Percentiles rank a stretch among this genome's conserved stretches.
phyloP scores from a whole-genome alignment of 2,888 invertebrate species.

The Oxycera nigricornis region DNA sequence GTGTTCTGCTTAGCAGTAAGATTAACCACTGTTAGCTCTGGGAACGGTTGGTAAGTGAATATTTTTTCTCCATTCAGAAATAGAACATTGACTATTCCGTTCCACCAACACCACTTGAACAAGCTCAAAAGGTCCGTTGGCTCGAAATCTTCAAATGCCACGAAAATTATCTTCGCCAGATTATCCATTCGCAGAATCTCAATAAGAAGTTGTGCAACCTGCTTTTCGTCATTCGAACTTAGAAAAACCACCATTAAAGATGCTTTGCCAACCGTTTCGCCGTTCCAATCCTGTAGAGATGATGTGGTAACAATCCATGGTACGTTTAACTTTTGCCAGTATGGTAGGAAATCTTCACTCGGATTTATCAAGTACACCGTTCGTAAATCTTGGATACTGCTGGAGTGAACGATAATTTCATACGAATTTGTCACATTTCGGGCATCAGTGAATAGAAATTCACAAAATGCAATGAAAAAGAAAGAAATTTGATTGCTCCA shows the following conservation, averaged over 20 bases:
- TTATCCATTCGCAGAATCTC: not conserved
- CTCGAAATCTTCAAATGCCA: not conserved
- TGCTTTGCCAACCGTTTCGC: not conserved
- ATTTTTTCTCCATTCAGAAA: not conserved
- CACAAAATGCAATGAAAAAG: too few relatives aligned
- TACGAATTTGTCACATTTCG: too few relatives aligned
- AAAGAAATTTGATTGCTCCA: too few relatives aligned
- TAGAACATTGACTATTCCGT: not conserved
- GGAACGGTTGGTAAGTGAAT: not conserved
- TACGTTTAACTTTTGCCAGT: not conserved
- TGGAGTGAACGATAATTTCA: too few relatives aligned
- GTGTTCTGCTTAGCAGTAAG: too few relatives aligned
- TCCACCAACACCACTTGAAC: constrained; percentile 12
- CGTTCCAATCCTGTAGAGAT: not conserved
- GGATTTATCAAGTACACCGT: not conserved
- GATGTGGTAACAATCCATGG: not conserved
- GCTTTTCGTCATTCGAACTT: not conserved
- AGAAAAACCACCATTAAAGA: not conserved
- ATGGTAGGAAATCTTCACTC: not conserved
- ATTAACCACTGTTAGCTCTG: not conserved
- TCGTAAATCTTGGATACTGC: too few relatives aligned
- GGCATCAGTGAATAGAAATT: too few relatives aligned
- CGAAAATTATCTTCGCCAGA: not conserved
- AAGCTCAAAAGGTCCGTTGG: not conserved
- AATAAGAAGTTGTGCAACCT: not conserved